Percentiles rank a stretch among this genome's conserved stretches.
phyloP scores from a whole-genome alignment of 2,113 vertebrate genomes.

The Passer montanus region DNA sequence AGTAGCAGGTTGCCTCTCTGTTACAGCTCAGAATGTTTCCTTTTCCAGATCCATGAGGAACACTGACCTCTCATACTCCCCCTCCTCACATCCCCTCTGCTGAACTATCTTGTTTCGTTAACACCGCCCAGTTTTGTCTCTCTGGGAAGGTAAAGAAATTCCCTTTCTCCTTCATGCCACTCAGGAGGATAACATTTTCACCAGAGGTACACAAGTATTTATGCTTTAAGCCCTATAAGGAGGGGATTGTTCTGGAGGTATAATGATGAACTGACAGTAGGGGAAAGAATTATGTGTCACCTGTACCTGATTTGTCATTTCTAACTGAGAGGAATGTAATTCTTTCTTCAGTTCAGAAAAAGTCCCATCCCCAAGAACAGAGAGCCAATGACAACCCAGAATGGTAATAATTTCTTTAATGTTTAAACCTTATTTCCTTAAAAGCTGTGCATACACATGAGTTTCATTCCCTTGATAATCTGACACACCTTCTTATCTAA shows the following conservation, averaged over 20 bases:
- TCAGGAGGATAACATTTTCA: background rate
- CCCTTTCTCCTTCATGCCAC: background rate
- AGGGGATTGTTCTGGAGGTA: background rate
- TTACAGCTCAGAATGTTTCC: background rate
- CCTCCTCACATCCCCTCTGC: background rate
- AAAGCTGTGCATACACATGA: background rate
- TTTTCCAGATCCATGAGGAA: background rate
- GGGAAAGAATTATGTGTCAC: background rate
- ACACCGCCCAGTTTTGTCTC: background rate
- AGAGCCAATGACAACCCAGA: background rate
- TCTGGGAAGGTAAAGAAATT: background rate
- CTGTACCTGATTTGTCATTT: background rate
- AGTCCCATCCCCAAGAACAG: background rate
- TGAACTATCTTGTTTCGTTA: background rate
- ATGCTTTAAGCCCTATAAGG: background rate
- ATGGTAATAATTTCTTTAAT: background rate
- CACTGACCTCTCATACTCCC: background rate
- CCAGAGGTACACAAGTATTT: background rate
- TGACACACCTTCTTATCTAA: background rate
- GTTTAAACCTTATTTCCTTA: constrained; percentile 2
- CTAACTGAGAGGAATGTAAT: background rate
- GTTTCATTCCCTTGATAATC: background rate
- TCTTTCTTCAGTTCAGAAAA: background rate
- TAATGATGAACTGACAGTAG: background rate
- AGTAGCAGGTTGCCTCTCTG: background rate